A percentile compares a stretch with the other conserved stretches of the same genome.
Evolutionary conservation across 2,888 invertebrate genomes (phyloP).

Genomic region (Drosophila pegasa): DNA sequence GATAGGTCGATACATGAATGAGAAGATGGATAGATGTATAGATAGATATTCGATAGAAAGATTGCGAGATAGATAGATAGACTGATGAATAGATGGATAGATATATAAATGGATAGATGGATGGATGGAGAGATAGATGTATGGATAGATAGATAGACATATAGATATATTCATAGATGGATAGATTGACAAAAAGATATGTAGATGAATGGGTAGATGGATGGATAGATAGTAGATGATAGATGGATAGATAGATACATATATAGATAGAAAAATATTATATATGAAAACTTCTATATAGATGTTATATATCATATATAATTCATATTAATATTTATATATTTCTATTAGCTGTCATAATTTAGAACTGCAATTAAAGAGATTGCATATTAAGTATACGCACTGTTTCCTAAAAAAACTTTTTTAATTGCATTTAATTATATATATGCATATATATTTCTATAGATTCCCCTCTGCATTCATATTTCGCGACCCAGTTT

Average conservation of each 20-base stretch:
- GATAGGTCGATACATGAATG: too few relatives aligned
- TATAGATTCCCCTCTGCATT: neutral
- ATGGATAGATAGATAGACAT: neutral
- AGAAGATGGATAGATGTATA: too few relatives aligned
- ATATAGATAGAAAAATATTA: too few relatives aligned
- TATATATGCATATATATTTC: neutral
- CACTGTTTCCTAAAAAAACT: neutral
- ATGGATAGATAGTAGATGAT: too few relatives aligned
- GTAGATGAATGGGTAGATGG: neutral
- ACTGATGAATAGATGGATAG: too few relatives aligned
- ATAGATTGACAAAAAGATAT: too few relatives aligned
- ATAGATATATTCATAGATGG: neutral
- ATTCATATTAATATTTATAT: neutral
- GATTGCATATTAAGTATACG: constrained; percentile 25
- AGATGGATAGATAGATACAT: too few relatives aligned
- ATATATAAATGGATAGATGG: neutral
- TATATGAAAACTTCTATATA: too few relatives aligned
- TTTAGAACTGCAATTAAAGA: neutral
- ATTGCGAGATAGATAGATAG: too few relatives aligned
- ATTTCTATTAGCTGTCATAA: neutral
- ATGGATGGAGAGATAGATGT: neutral
- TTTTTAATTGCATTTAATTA: neutral
- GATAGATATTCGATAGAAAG: neutral
- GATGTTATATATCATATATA: neutral
- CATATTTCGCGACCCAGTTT: constrained; percentile 36